Conservation (phyloP, 2,888 invertebrate genomes). For the Branchipolynoe longqiensis region DNA sequence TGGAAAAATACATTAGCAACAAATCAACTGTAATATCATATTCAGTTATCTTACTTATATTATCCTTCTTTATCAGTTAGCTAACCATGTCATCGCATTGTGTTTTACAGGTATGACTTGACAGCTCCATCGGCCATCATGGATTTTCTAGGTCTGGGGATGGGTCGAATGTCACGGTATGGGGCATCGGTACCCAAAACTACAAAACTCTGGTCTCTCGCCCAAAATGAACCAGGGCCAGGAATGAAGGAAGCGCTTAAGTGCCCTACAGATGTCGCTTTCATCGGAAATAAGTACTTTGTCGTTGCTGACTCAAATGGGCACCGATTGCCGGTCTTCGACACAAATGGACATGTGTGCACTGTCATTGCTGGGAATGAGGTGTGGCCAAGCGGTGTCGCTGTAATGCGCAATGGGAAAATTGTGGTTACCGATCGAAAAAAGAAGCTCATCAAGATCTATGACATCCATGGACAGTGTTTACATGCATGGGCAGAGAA, state of each 20-base stretch:
- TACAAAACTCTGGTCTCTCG: slow-evolving; percentile 28
- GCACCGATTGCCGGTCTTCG: slow-evolving; percentile 61
- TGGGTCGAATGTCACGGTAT: background rate
- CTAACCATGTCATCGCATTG: too few relatives aligned
- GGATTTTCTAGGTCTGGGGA: slow-evolving; percentile 5
- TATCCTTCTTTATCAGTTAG: too few relatives aligned
- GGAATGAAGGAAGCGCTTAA: slow-evolving; percentile 43
- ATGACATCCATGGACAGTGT: slow-evolving; percentile 59
- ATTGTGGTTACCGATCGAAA: slow-evolving; percentile 64
- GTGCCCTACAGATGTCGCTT: slow-evolving; percentile 63
- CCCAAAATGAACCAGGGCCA: background rate
- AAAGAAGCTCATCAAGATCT: slow-evolving; percentile 62
- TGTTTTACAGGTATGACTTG: too few relatives aligned
- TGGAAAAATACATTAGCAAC: too few relatives aligned
- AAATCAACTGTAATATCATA: too few relatives aligned
- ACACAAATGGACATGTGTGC: slow-evolving; percentile 50
- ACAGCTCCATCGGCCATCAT: slow-evolving; percentile 6
- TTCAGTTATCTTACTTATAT: too few relatives aligned
- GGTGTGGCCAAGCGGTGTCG: slow-evolving; percentile 66
- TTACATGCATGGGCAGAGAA: slow-evolving; percentile 56
- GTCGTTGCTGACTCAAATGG: slow-evolving; percentile 65
- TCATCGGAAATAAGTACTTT: slow-evolving; percentile 60
- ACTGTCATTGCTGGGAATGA: slow-evolving; percentile 32
- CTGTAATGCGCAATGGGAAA: slow-evolving; percentile 59
- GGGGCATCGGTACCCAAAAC: slow-evolving; percentile 6